Base-by-base conservation (phyloP, 1,140 invertebrate species). In the Plutomurus gul region DNA sequence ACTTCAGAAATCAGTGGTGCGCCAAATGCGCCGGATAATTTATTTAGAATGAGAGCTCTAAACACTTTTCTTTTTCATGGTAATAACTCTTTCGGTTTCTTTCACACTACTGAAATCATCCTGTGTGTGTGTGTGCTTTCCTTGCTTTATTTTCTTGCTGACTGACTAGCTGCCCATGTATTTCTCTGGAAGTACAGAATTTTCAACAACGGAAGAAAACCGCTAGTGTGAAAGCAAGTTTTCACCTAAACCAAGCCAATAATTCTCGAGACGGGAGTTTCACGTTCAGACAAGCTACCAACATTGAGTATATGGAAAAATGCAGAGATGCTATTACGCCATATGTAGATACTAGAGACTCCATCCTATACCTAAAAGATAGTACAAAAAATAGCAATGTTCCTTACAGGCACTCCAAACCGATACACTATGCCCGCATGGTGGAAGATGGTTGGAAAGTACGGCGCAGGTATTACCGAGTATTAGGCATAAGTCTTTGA, bases 61-160 rank as follows among this genome's bases (percentile, higher is more conserved):
- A 65, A 65, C 56, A 65, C 56, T 65, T 65, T 65, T 65, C 27
- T 30, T 27, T 65, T 65, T 65, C 56, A 33, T 65, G 27, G 56
- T 65, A 65, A 65, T 65, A 65, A 65, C 56, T 65, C 56, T 65
- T 16, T 30, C 22, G 36, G 16, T 65, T 65, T 65, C 56, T 18
- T n/a, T 18, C 3, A 5, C 16, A 65, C 56, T 30, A 65, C 27
- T 33, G 56, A 27, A 65, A 65, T 65, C 56, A 65, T 30, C 25
- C 36, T 33, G 25, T 65, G 27, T 30, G n/a, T n/a, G n/a, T n/a
- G n/a, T 33, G 16, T 65, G 36, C 56, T 65, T 65, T 18, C 56
- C n/a, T n/a, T n/a, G n/a, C n/a, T n/a, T n/a, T n/a, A n/a, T n/a
- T n/a, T n/a, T n/a, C n/a, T n/a, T n/a, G n/a, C n/a, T n/a, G n/a